A percentile compares a stretch with the other conserved stretches of the same genome.
Conservation (phyloP, 2,797 vertebrate genomes). For the Hylomyscus alleni region DNA sequence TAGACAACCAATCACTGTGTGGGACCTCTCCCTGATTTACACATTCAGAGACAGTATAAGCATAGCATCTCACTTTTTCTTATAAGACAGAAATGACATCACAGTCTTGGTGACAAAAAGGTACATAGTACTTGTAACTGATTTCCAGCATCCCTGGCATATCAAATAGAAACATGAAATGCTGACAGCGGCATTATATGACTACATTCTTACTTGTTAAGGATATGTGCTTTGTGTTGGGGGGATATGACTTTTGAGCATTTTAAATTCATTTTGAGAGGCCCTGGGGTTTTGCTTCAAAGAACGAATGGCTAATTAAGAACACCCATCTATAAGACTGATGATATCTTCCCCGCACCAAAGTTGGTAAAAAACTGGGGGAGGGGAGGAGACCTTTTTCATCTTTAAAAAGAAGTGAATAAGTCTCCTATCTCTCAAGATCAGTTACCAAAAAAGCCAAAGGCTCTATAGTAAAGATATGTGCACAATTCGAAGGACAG, state of each 20-base stretch:
- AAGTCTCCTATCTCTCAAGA: neutral
- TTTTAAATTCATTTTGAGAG: slow-evolving; percentile 46
- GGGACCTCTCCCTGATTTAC: neutral
- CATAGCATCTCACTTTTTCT: neutral
- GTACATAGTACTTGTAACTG: neutral
- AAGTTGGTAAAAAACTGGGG: neutral
- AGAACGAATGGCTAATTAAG: neutral
- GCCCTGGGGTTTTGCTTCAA: slow-evolving; percentile 38
- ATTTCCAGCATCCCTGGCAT: neutral
- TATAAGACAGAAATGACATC: slow-evolving; percentile 3
- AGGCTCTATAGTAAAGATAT: neutral
- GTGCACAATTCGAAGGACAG: neutral
- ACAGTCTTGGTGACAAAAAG: neutral
- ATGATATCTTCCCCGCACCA: neutral
- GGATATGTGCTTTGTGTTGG: neutral
- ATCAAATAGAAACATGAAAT: neutral
- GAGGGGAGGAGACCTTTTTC: neutral
- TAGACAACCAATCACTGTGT: neutral
- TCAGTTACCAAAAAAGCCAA: neutral
- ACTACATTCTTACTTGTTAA: neutral
- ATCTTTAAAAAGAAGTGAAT: neutral
- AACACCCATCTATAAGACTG: neutral
- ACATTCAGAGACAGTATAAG: neutral
- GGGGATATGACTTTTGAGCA: neutral
- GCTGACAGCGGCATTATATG: neutral